Evolutionary conservation across 1,140 invertebrate genomes (phyloP), one percentile per base, ranked within the genome.

Genomic region (Drosophila kepulauana): DNA sequence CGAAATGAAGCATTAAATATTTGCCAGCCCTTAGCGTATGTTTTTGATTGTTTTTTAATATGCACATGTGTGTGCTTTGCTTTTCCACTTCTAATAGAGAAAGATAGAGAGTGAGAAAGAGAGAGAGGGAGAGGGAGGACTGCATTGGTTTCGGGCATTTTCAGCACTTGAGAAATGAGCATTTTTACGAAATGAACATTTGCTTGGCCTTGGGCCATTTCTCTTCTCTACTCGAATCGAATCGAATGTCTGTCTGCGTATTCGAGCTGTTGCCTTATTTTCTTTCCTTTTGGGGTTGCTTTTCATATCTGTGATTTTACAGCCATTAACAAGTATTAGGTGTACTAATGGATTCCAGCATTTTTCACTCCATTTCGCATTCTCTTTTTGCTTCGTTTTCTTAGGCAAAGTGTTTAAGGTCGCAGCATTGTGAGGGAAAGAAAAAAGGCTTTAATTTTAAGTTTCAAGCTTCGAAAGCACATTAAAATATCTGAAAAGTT

Each of bases 31-130:
- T 65, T 59, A 82, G 68, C 82, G 79, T 88, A 79, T 86, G 82
- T 88, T 87, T 82, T 87, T 61, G 64, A 87, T 88, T 82, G 84
- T 87, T 87, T 88, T 75, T 87, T 82, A 79, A 88, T 87, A 87
- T 88, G 69, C 82, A 84, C 78, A 46, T 79, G 82, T 49, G 63
- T 49, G 33, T 16, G 5, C 35, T 52, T 25, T 45, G 43, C 15
- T 45, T 51, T 58, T 35, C 20, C 28, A 11, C 10, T 33, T 13
- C 20, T 33, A 25, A 4, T 25, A 25, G 20, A 25, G 20, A 25
- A 25, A 4, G 3, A 25, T 0, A 25, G 20, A 25, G 20, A 4
- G 20, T 25, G 20, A 25, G 20, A 0, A 20, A 20, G 20, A 25
- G 3, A 8, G 1, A 48, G 20, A 25, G 3, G 15, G 4, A 48